Base-by-base conservation (phyloP, 1,140 invertebrate species). In the Drosophila lacertosa region DNA sequence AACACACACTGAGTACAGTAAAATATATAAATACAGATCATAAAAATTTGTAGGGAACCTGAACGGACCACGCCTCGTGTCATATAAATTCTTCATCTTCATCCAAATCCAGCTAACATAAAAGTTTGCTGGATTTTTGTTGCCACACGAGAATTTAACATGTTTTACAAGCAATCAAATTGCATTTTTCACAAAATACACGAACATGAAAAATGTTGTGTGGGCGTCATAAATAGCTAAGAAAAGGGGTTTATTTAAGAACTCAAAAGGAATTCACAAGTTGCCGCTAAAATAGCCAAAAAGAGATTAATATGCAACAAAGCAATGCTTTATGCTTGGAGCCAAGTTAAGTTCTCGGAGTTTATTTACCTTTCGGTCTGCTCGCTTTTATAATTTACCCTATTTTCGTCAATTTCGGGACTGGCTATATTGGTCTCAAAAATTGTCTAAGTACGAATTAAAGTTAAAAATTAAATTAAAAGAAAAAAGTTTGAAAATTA, bases 151-250 rank as follows among this genome's bases (percentile, higher is more conserved):
- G 80, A 83, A 88, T 69, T 72, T 68, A 77, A 88, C 82, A 86
- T 86, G 82, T 88, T 86, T 86, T 80, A 86, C 82, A 86, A 88
- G 82, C 77, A 82, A 88, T 88, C 80, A 88, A 86, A 86, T 86
- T 88, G 82, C 82, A 88, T 88, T 88, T 86, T 80, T 81, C 82
- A 86, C 81, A 86, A 79, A 69, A 68, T 86, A 75, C 77, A 45
- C 42, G 29, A 50, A 48, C n/a, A n/a, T n/a, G 20, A 45, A 15
- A 18, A 16, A 20, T 44, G 16, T n/a, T 1, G 57, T 26, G 59
- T 72, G 55, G 54, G 66, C 58, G 80, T 83, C 80, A 69, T 83
- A 86, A 83, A 83, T 77, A 39, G 58, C 29, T 40, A 24, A 11
- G 20, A 54, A 42, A 40, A n/a, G 29, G 20, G 39, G 24, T 47